Conservation (phyloP, 2,113 vertebrate species). For the Pluvianellus socialis region DNA sequence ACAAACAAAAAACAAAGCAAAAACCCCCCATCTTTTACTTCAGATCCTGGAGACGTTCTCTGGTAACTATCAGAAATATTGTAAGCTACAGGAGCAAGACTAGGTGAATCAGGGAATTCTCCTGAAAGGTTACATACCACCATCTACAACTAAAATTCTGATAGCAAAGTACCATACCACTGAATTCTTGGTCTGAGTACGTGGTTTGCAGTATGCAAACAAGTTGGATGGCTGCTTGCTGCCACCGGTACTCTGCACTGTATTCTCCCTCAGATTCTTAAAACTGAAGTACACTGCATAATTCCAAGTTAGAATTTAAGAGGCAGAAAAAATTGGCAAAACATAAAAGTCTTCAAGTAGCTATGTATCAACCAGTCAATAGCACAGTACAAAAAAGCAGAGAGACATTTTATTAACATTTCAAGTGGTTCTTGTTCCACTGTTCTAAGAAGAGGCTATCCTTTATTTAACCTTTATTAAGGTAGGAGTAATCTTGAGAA, state of each 20-base stretch:
- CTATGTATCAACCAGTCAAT: background rate
- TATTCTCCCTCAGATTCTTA: background rate
- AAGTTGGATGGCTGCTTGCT: background rate
- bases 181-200: background rate
- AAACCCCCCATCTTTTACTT: background rate
- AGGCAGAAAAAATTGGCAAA: background rate
- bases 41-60: background rate
- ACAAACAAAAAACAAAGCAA: background rate
- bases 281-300: background rate
- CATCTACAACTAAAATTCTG: background rate
- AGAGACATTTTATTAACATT: background rate
- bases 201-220: background rate
- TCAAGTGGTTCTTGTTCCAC: background rate
- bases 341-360: background rate
- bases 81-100: background rate
- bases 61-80: background rate
- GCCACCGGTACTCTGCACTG: background rate
- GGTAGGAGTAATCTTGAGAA: background rate
- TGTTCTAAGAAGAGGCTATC: background rate
- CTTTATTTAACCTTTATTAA: background rate
- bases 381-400: background rate
- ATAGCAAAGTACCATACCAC: fast-evolving
- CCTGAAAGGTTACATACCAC: background rate
- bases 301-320: background rate
- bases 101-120: background rate